A percentile compares a stretch with the other conserved stretches of the same genome.
Conservation (phyloP, 2,113 vertebrate species). For the Callithrix jacchus region DNA sequence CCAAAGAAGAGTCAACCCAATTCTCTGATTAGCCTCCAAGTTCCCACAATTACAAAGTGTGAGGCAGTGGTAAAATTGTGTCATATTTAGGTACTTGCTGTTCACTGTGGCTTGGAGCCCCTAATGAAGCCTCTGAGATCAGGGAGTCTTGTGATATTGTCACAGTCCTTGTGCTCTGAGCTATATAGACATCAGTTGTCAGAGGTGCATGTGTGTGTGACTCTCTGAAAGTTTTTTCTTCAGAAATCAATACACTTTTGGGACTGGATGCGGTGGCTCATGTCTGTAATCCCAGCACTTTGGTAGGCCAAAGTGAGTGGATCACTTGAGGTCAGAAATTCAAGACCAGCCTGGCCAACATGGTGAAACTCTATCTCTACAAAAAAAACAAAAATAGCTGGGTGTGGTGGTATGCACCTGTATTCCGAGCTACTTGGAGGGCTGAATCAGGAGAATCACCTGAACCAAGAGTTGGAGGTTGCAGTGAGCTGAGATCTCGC, state of each 20-base stretch:
- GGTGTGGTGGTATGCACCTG: neutral
- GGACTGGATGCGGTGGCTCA: neutral
- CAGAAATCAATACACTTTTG: neutral
- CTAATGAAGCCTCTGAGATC: neutral
- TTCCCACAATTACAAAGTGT: slow-evolving; percentile 41
- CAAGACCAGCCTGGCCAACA: neutral
- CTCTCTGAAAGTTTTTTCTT: neutral
- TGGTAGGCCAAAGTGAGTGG: neutral
- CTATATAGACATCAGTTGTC: neutral
- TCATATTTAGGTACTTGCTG: neutral
- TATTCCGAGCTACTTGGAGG: neutral
- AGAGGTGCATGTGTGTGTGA: neutral
- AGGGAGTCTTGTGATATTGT: slow-evolving; percentile 23
- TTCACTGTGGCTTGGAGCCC: neutral
- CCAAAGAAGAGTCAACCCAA: neutral
- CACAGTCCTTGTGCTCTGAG: neutral
- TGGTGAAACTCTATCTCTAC: neutral
- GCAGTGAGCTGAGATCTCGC: neutral
- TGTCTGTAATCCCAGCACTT: neutral
- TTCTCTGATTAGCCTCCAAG: slow-evolving; percentile 44
- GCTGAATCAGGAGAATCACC: neutral
- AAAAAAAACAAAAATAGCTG: neutral
- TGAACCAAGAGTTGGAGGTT: neutral
- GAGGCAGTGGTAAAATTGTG: neutral
- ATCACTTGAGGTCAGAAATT: neutral